A percentile compares a stretch with the other conserved stretches of the same genome.
Evolutionary conservation across 64 coral and sea anemone genomes (phyloP).

Genomic region (Pachyseris speciosa): DNA sequence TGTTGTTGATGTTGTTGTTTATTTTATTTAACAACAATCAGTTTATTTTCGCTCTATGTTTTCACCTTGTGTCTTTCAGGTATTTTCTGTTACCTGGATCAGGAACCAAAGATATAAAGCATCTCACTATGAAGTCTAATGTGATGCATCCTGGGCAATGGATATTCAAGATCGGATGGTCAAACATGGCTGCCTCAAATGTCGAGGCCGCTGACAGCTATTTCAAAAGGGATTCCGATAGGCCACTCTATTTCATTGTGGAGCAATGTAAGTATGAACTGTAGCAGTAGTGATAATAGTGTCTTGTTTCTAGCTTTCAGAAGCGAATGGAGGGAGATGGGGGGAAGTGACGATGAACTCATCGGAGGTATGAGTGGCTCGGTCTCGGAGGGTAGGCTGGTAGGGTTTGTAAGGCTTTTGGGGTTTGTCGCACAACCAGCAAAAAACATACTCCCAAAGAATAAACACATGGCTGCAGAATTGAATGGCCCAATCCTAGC

Average conservation of each 20-base stretch:
- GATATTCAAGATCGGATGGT: conserved; percentile 85
- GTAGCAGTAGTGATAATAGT: too few relatives aligned
- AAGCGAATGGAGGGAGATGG: neutral
- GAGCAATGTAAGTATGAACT: conserved; percentile 65
- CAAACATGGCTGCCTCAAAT: conserved; percentile 52
- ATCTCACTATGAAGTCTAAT: conserved; percentile 53
- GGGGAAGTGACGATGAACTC: too few relatives aligned
- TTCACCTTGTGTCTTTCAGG: neutral
- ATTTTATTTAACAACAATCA: too few relatives aligned
- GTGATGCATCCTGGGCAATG: conserved; percentile 69
- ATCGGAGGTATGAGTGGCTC: too few relatives aligned
- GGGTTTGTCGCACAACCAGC: too few relatives aligned
- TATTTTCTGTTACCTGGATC: conserved; percentile 67
- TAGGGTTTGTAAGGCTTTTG: too few relatives aligned
- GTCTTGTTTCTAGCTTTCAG: neutral
- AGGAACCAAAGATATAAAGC: conserved; percentile 49
- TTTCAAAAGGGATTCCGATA: neutral
- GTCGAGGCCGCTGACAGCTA: conserved; percentile 69
- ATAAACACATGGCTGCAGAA: too few relatives aligned
- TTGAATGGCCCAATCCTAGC: too few relatives aligned
- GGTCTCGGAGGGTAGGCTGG: too few relatives aligned
- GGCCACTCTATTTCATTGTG: neutral
- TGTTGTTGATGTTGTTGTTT: too few relatives aligned
- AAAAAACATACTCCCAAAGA: too few relatives aligned
- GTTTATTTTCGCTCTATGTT: too few relatives aligned